Conservation (phyloP, 2,113 vertebrate species). For the Dicrurus megarhynchus region DNA sequence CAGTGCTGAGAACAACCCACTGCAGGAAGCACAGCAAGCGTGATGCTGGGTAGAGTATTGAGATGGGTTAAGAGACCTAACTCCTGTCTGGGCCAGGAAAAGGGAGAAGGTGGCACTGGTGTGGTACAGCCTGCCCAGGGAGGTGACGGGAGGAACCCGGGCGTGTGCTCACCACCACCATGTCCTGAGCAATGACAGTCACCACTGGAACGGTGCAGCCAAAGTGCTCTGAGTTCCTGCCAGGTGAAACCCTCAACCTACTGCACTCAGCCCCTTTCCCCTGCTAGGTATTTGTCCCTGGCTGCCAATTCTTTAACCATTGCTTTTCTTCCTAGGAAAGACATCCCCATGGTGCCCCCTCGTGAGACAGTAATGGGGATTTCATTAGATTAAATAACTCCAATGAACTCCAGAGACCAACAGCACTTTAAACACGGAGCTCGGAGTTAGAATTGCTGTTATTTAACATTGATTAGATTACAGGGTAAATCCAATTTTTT, state of each 20-base stretch:
- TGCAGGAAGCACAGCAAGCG: neutral
- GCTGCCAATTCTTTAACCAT: neutral
- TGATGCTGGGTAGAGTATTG: neutral
- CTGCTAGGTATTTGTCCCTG: neutral
- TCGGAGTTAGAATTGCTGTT: slow-evolving; percentile 43
- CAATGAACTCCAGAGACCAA: slow-evolving; percentile 33
- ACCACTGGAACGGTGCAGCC: neutral
- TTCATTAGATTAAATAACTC: slow-evolving; percentile 69
- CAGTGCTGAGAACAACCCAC: rapidly evolving
- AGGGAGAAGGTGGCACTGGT: neutral
- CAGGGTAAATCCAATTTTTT: slow-evolving; percentile 57
- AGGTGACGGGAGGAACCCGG: neutral
- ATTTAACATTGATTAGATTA: slow-evolving; percentile 70
- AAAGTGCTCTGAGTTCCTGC: neutral
- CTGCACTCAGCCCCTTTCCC: neutral
- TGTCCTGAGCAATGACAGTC: neutral
- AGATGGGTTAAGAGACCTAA: neutral
- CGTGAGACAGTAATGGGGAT: slow-evolving; percentile 45
- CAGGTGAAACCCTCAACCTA: neutral
- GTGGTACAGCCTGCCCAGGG: neutral
- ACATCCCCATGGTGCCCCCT: neutral
- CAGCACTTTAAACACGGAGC: slow-evolving; percentile 44
- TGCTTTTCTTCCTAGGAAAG: neutral
- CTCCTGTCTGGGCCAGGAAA: neutral
- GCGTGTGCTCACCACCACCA: rapidly evolving